Evolutionary conservation across 2,113 vertebrate species (phyloP), one percentile per base, ranked within the genome.

Genomic region (Pseudolaguvia tuberculata): DNA sequence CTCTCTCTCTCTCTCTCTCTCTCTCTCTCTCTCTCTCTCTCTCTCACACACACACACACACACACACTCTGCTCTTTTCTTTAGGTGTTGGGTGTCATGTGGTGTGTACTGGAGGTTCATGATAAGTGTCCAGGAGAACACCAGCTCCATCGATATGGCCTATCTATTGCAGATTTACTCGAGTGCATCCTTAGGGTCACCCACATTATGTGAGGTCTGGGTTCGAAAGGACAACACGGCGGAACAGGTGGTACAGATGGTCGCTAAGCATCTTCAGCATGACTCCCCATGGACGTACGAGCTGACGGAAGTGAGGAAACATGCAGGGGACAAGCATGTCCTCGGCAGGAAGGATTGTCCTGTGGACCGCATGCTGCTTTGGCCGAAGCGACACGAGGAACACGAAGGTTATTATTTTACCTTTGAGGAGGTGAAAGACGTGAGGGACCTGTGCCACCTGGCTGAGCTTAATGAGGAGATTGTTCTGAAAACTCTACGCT

Each of bases 361-460:
- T 0, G 90, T 95, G 23, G 90, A 94, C 67, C 87, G 92, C 5
- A 90, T 96, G 42, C 82, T 93, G 56, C 89, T 92, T 1, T 99
- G 96, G 96, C 96, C 96, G 0, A 87, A 90, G 6, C 89, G 90
- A 0, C 94, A 93, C 76, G 91, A 90, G 0, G 91, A 90, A 67
- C 81, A 85, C 51, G 86, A 91, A 0, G 95, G 96, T 7, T 95
- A 95, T 87, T 94, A 93, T 82, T 99, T 97, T 67, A 83, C 92
- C 48, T 84, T 99, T 51, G 93, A 95, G 84, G 90, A 91, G 75
- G 87, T 86, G 48, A 79, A 87, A 0, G 91, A 93, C 62, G 90
- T 88, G 0, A 90, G 92, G 0, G 94, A 99, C 75, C 87, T 99
- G 25, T 99, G 96, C 81, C 87, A 90, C 84, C 93, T 99, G 17